These are phyloP conservation scores for Sitta carolinensis DNA, from an alignment of 2,797 vertebrate species.

Conservation along the genomic window DNA sequence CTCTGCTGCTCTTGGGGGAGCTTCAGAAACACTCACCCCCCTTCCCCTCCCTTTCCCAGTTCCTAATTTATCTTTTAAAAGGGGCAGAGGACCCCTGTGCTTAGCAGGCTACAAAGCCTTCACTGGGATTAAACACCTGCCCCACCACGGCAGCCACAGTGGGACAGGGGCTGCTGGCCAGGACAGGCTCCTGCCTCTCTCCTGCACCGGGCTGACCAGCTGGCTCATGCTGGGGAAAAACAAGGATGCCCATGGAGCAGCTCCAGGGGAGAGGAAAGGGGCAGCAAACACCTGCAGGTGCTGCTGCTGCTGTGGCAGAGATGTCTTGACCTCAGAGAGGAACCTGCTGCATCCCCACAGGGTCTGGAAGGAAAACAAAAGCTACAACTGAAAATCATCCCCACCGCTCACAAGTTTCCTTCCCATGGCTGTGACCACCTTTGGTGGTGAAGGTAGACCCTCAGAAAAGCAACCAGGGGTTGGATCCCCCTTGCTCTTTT, in stretches of 20 bases:
- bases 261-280: not conserved
- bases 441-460: not conserved
- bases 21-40: not conserved
- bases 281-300: not conserved
- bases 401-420: not conserved
- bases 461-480: not conserved
- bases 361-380: conserved; percentile 1
- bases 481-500: not conserved
- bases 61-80: not conserved
- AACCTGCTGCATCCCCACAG: not conserved
- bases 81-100: too few species aligned
- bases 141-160: not conserved
- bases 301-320: not conserved
- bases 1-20: not conserved
- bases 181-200: not conserved
- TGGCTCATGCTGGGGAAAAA: not conserved
- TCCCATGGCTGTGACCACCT: not conserved
- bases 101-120: too few species aligned
- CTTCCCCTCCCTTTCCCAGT: not conserved
- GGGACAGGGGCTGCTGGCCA: accelerated
- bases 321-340: not conserved
- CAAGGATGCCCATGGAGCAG: not conserved
- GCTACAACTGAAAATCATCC: too few species aligned
- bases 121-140: too few species aligned
- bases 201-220: not conserved